Percentiles rank a stretch among this genome's conserved stretches.
These are phyloP conservation scores for Teleiodes luculella DNA, from an alignment of 2,888 invertebrate genomes.

Conservation along the genomic window DNA sequence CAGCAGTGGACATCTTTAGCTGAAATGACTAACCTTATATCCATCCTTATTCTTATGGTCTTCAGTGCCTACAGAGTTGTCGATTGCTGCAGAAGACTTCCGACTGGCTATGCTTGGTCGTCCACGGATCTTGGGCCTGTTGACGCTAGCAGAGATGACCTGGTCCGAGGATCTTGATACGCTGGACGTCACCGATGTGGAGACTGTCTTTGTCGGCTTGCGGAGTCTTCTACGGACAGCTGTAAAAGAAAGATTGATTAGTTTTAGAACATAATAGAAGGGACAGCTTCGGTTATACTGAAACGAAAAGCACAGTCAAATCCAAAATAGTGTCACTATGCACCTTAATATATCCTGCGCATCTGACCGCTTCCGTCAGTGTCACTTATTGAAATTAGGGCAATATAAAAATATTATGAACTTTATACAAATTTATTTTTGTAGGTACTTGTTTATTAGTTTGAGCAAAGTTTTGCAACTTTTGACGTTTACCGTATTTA, in stretches of 20 bases:
- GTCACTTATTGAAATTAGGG: no score
- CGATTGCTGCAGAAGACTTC: slow-evolving; percentile 73
- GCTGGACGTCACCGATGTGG: slow-evolving; percentile 80
- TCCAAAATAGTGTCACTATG: no score
- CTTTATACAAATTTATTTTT: no score
- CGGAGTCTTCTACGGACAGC: slow-evolving; percentile 83
- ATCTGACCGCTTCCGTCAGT: no score
- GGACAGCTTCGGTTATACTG: no score
- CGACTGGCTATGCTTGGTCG: slow-evolving; percentile 78
- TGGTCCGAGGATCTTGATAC: slow-evolving; percentile 80
- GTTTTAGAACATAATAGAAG: no score
- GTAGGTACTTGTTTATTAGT: no score
- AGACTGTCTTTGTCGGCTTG: slow-evolving; percentile 79
- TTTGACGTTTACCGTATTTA: no score
- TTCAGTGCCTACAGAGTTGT: slow-evolving; percentile 76
- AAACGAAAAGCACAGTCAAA: no score
- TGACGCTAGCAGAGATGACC: slow-evolving; percentile 76
- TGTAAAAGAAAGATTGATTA: slow-evolving; percentile 38
- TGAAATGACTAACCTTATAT: slow-evolving; percentile 75
- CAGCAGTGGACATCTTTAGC: neutral
- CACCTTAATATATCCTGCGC: no score
- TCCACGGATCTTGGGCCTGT: slow-evolving; percentile 81
- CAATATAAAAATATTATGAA: no score
- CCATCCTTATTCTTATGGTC: slow-evolving; percentile 84
- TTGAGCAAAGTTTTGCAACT: no score